Evolutionary conservation across 2,888 invertebrate genomes (phyloP).

Genomic region (Acronicta leporina): DNA sequence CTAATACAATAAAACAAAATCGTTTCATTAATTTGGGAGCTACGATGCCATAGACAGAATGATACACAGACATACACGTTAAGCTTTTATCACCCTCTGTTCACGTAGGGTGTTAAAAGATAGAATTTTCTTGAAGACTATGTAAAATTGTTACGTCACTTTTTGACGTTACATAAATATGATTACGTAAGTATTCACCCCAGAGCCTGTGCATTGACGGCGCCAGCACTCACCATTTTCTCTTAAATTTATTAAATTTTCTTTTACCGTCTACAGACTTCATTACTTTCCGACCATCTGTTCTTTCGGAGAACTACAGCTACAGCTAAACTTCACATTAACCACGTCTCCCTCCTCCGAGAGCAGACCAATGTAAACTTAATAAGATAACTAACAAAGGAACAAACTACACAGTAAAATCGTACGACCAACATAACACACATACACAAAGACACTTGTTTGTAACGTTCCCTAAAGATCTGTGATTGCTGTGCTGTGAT

Average conservation of each 20-base stretch:
- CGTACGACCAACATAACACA: constrained; percentile 43
- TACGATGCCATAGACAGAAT: too few species aligned
- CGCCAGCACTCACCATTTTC: constrained; percentile 3
- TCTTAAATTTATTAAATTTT: constrained; percentile 35
- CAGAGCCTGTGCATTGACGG: constrained; percentile 22
- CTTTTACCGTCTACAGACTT: constrained; percentile 13
- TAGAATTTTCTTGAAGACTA: too few species aligned
- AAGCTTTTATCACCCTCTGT: too few species aligned
- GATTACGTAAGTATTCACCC: constrained; percentile 14
- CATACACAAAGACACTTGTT: constrained; percentile 63
- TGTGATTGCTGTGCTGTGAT: constrained; percentile 64
- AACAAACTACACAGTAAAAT: constrained; percentile 37
- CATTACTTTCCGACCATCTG: constrained; percentile 37
- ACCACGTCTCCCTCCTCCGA: constrained; percentile 13
- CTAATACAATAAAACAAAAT: too few species aligned
- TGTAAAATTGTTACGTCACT: too few species aligned
- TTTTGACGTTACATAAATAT: constrained; percentile 5
- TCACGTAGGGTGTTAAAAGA: neutral
- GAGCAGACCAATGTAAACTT: constrained; percentile 41
- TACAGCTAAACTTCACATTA: constrained; percentile 10
- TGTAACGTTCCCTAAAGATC: constrained; percentile 68
- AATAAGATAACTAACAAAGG: constrained; percentile 51
- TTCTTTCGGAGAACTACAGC: constrained; percentile 6
- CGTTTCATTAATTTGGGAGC: too few species aligned
- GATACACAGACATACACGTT: too few species aligned